These are phyloP conservation scores for Noturus placidus DNA, from an alignment of 2,113 vertebrate genomes.

Conservation along the genomic window DNA sequence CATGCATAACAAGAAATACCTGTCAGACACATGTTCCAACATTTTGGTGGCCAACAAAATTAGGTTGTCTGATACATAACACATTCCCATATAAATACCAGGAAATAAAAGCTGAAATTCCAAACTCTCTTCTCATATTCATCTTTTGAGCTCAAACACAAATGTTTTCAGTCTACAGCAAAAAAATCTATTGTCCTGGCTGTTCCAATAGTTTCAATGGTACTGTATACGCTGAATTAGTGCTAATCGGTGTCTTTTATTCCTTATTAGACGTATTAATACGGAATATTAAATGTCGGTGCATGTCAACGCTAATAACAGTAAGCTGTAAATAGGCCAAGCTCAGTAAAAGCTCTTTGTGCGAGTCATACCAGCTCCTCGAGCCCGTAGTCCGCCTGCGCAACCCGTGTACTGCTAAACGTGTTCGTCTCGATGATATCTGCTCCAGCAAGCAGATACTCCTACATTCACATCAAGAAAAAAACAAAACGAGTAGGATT, in stretches of 20 bases:
- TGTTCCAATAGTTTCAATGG: too few relatives aligned
- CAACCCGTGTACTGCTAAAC: constrained; percentile 89
- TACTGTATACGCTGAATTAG: background rate
- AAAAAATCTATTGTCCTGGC: too few relatives aligned
- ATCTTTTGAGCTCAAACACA: too few relatives aligned
- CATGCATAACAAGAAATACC: too few relatives aligned
- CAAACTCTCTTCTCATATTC: too few relatives aligned
- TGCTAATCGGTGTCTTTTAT: background rate
- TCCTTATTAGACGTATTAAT: background rate
- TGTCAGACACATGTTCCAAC: too few relatives aligned
- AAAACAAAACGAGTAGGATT: background rate
- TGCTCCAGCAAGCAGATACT: constrained; percentile 88
- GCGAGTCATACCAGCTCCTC: constrained; percentile 80
- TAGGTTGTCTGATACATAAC: too few relatives aligned
- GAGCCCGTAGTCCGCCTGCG: constrained; percentile 92
- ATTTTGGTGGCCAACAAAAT: too few relatives aligned
- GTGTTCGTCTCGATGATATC: constrained; percentile 98
- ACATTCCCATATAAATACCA: too few relatives aligned
- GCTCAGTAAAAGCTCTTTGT: background rate
- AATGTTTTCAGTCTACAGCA: too few relatives aligned
- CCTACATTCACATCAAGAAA: constrained; percentile 66
- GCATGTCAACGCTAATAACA: background rate
- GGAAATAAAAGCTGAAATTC: too few relatives aligned
- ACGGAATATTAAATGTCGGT: background rate
- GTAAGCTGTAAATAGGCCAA: background rate